These are phyloP conservation scores for Cyclargus thomasi DNA, from an alignment of 1,140 invertebrate genomes.

Conservation along the genomic window DNA sequence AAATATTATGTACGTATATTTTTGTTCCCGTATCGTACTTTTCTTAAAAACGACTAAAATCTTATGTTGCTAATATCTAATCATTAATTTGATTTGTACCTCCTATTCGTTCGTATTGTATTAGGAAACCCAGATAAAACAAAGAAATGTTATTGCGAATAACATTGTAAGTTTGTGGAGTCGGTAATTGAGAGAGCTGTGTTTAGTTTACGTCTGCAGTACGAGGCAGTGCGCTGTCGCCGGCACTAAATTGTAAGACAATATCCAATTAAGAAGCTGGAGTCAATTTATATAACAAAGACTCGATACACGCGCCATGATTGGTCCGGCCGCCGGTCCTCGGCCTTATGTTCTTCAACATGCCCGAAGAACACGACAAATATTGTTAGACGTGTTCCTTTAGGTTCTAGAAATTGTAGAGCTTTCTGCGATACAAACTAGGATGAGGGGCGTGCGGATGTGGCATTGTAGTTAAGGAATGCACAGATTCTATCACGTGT, in stretches of 20 bases:
- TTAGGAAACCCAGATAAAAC: not conserved
- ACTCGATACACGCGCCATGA: constrained; percentile 48
- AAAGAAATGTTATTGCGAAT: not conserved
- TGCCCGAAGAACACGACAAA: constrained; percentile 22
- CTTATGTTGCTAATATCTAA: too few relatives aligned
- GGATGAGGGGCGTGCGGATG: too few relatives aligned
- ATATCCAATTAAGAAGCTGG: constrained; percentile 58
- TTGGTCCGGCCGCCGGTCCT: constrained; percentile 53
- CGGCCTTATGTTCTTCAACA: constrained; percentile 35
- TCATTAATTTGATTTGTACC: too few relatives aligned
- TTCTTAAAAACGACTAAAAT: too few relatives aligned
- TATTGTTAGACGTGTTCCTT: not conserved
- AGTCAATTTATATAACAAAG: constrained; percentile 65
- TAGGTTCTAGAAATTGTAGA: too few relatives aligned
- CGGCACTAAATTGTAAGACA: constrained; percentile 30
- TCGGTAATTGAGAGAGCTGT: not conserved
- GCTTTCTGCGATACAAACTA: too few relatives aligned
- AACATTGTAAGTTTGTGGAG: constrained; percentile 1
- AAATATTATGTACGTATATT: too few relatives aligned
- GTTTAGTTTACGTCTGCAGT: constrained; percentile 5
- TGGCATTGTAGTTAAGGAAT: too few relatives aligned
- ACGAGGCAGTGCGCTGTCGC: constrained; percentile 9
- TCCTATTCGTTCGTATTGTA: not conserved
- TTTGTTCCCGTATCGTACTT: too few relatives aligned
- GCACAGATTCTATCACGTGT: too few relatives aligned